Evolutionary conservation across 1,140 invertebrate species (phyloP).

Genomic region (Drosophila kohkoa): DNA sequence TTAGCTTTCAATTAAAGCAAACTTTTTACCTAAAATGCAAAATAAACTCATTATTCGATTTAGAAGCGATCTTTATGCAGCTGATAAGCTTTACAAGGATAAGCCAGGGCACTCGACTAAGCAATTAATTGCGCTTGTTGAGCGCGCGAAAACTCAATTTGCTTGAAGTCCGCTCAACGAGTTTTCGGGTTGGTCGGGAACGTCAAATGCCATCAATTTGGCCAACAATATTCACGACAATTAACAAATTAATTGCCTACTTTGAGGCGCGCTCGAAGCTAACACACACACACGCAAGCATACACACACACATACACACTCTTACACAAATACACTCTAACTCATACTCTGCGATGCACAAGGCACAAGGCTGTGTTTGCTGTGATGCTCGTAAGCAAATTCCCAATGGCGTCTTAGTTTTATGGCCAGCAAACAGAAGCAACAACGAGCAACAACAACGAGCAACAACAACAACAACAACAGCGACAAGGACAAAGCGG

Average conservation of each 20-base stretch:
- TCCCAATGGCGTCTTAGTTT: constrained; percentile 76
- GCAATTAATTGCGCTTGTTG: constrained; percentile 44
- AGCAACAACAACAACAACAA: constrained; percentile 23
- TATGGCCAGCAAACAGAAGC: constrained; percentile 46
- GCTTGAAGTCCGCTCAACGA: constrained; percentile 22
- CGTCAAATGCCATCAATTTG: constrained; percentile 68
- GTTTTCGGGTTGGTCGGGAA: constrained; percentile 14
- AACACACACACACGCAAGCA: constrained; percentile 24
- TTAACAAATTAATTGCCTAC: constrained; percentile 80
- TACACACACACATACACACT: constrained; percentile 2
- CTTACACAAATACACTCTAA: constrained; percentile 4
- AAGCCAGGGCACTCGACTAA: constrained; percentile 16
- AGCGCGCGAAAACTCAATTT: constrained; percentile 63
- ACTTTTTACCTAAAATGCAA: too few relatives aligned
- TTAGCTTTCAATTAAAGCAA: too few relatives aligned
- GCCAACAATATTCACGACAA: constrained; percentile 70
- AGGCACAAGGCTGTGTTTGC: constrained; percentile 7
- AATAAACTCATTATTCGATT: background rate
- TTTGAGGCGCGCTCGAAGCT: constrained; percentile 64
- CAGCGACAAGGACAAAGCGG: constrained; percentile 4
- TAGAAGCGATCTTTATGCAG: background rate
- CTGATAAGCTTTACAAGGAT: background rate
- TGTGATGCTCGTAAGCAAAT: constrained; percentile 40
- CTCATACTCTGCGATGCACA: constrained; percentile 5
- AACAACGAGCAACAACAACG: constrained; percentile 25